phyloP scores from a whole-genome alignment of 2,888 invertebrate genomes.

The Matsumyia berberina region DNA sequence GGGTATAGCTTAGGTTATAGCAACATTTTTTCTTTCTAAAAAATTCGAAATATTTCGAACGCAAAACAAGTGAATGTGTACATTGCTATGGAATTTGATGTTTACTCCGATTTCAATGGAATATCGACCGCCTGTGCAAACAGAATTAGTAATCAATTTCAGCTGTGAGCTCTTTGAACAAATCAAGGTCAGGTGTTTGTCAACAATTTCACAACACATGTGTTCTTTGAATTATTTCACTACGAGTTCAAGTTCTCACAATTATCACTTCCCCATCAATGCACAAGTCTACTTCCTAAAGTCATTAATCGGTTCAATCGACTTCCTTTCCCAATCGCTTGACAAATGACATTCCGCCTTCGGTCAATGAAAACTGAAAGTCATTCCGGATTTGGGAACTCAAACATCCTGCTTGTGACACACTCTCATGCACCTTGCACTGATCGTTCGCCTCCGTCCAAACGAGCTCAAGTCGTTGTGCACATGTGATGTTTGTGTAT shows the following conservation, averaged over 20 bases:
- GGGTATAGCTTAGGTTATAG: too few relatives aligned
- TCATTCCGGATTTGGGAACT: slow-evolving; percentile 21
- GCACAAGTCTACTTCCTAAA: not conserved
- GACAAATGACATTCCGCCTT: slow-evolving; percentile 27
- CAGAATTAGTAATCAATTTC: not conserved
- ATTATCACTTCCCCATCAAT: too few relatives aligned
- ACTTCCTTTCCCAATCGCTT: not conserved
- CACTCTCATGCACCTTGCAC: slow-evolving; percentile 1
- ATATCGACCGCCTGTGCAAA: too few relatives aligned
- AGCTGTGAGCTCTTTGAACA: not conserved
- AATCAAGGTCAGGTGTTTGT: not conserved
- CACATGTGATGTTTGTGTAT: slow-evolving; percentile 39
- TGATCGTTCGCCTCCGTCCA: not conserved
- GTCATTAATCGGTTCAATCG: slow-evolving; percentile 10
- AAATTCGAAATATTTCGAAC: too few relatives aligned
- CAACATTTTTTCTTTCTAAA: too few relatives aligned
- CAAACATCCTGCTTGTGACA: slow-evolving; percentile 5
- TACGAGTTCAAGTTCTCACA: not conserved
- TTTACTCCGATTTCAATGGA: too few relatives aligned
- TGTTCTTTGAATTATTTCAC: not conserved
- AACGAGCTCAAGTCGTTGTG: slow-evolving; percentile 26
- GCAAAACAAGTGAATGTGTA: too few relatives aligned
- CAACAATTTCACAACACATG: not conserved
- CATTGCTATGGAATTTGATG: too few relatives aligned
- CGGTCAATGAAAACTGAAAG: not conserved